Base-by-base conservation (phyloP, 2,888 invertebrate species). In the Galeopsomyia nigrocyanea region DNA sequence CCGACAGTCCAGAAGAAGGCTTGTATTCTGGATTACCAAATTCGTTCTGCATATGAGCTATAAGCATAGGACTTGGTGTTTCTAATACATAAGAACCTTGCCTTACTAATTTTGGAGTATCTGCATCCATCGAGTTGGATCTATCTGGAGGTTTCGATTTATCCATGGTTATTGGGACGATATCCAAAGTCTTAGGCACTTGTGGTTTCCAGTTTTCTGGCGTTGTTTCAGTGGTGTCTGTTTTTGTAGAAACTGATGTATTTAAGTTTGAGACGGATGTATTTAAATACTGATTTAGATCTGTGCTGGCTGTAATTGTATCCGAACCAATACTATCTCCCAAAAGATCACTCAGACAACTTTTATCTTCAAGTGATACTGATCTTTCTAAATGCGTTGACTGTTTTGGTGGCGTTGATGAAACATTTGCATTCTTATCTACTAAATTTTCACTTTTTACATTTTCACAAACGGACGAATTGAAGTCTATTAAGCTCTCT, bases 1-100 rank as follows among this genome's bases (percentile, higher is more conserved):
- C 46, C 3, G 70, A 64, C 17, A 61, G 73, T 62, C 68, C 77
- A 1, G 76, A 65, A 5, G 77, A 39, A 6, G 84, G 84, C 67
- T 68, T 62, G 64, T 77, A 76, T 50, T 72, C 75, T 7, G 76
- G 62, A 56, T 73, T 76, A 14, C 31, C 63, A 3, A 78, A 62
- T 68, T 80, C 80, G 88, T 88, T 76, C 82, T 91, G 88, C 60
- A 92, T 86, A 80, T 91, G 90, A 13, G 92, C 92, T 26, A 92
- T 82, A 10, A 95, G 88, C 75, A 91, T 91, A 0, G 94, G 93
- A 80, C 95, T 94, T 0, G 95, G 95, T 22, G 90, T 88, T 0
- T 94, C 91, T 60, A 95, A 85, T 0, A 93, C 93, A 81, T 95
- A 95, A 0, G 95, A 95, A 75, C 92, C 91, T 80, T 93, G 93